phyloP scores from a whole-genome alignment of 2,797 vertebrate species.

The Astyanax mexicanus region DNA sequence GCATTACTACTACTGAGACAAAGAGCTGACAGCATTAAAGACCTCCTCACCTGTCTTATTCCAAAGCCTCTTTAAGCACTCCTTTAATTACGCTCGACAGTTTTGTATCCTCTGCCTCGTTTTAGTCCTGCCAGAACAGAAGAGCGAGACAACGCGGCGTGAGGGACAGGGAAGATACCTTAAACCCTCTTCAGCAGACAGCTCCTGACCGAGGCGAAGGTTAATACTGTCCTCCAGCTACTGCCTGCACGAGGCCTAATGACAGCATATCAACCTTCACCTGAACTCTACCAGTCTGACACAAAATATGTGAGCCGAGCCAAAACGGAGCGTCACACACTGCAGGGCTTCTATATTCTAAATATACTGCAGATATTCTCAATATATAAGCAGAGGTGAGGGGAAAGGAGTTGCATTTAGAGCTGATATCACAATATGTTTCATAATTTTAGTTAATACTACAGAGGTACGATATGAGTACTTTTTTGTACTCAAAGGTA shows the following conservation, averaged over 20 bases:
- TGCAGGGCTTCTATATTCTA: conserved; percentile 4
- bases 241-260: conserved; percentile 31
- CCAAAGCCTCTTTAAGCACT: conserved; percentile 46
- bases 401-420: background rate
- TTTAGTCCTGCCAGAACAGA: conserved; percentile 33
- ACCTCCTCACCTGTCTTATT: conserved; percentile 42
- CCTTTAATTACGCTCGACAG: conserved; percentile 58
- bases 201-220: conserved; percentile 55
- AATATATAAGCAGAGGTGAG: background rate
- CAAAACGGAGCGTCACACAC: background rate
- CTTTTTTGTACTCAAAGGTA: too few species aligned
- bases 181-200: conserved; percentile 59
- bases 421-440: too few species aligned
- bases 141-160: conserved; percentile 44
- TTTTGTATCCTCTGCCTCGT: conserved; percentile 51
- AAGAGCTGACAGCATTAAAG: conserved; percentile 37
- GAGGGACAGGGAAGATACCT: conserved; percentile 46
- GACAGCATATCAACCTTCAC: conserved; percentile 48
- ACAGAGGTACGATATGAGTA: too few species aligned
- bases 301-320: conserved; percentile 16
- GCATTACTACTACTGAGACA: conserved; percentile 41
- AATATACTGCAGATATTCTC: background rate
- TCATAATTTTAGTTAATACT: too few species aligned
- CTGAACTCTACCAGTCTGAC: conserved; percentile 52
- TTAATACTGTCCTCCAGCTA: conserved; percentile 57